Evolutionary conservation across 2,888 invertebrate species (phyloP), one percentile per base, ranked within the genome.

Genomic region (Athrips mouffetella): DNA sequence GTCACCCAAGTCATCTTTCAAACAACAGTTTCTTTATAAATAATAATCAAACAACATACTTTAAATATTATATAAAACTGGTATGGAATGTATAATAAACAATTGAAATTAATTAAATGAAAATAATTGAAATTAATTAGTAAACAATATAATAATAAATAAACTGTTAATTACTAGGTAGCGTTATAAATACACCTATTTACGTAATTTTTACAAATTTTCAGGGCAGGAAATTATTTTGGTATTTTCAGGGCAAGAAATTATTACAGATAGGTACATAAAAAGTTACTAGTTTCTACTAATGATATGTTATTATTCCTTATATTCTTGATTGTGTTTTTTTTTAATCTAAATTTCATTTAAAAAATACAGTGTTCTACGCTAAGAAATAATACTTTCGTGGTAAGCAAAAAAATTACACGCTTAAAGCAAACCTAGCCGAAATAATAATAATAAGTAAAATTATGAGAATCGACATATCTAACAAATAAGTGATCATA

Each of bases 301-400:
- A 67, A 70, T 84, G 86, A 86, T 86, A 86, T 86, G 85, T 84
- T 68, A 52, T 65, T 74, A 83, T 84, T 85, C 83, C 76, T 75
- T 67, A 67, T 78, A 82, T 80, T 79, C 81, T 83, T 82, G 81
- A 76, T 83, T 75, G 62, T 35, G 49, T 54, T 50, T n/a, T n/a
- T n/a, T n/a, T 20, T 20, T 15, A 56, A 54, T 48, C 50, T 50
- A 57, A 52, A 23, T 58, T 62, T 51, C 48, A 31, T 47, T 41
- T 51, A 49, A 50, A 42, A 42, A 50, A 54, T 54, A 51, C 52
- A 53, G 45, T 53, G 48, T 31, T 62, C 75, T 77, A 78, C 52
- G 66, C 78, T 79, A 78, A 61, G 49, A 54, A 55, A 58, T 79
- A 78, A 80, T 80, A 79, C 78, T 80, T 75, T 74, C 63, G 63